Conservation (phyloP, 2,797 vertebrate genomes). For the Chiroxiphia lanceolata region DNA sequence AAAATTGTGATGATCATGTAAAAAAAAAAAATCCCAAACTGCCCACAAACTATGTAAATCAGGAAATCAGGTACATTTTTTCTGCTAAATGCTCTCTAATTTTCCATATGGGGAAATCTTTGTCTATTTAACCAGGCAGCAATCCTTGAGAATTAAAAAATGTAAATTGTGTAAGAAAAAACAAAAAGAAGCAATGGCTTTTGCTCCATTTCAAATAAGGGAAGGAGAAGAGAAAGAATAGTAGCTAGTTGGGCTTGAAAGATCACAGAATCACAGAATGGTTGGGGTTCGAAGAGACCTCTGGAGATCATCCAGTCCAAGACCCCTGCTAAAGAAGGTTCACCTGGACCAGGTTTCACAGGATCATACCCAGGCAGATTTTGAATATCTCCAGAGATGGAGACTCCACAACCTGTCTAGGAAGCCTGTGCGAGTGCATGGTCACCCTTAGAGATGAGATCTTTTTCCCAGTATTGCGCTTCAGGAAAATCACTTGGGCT, state of each 20-base stretch:
- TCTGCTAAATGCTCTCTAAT: neutral
- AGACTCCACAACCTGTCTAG: neutral
- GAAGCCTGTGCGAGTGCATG: neutral
- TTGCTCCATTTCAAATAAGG: neutral
- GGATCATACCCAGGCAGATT: neutral
- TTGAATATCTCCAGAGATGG: neutral
- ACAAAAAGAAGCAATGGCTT: neutral
- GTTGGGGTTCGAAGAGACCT: neutral
- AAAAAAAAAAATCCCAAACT: neutral
- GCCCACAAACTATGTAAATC: neutral
- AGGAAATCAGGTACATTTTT: fast-evolving
- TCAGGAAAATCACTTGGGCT: neutral
- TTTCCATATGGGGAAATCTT: neutral
- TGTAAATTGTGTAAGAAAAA: neutral
- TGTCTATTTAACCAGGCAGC: neutral
- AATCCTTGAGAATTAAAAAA: neutral
- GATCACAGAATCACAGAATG: no score
- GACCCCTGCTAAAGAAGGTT: neutral
- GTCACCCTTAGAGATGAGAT: neutral
- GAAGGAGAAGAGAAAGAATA: neutral
- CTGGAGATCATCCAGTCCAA: neutral
- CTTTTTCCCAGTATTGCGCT: neutral
- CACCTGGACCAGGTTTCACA: neutral
- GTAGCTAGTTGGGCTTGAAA: neutral
- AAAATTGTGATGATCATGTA: neutral